These are phyloP conservation scores for Orchesella cincta DNA, from an alignment of 1,140 invertebrate species.

Conservation along the genomic window DNA sequence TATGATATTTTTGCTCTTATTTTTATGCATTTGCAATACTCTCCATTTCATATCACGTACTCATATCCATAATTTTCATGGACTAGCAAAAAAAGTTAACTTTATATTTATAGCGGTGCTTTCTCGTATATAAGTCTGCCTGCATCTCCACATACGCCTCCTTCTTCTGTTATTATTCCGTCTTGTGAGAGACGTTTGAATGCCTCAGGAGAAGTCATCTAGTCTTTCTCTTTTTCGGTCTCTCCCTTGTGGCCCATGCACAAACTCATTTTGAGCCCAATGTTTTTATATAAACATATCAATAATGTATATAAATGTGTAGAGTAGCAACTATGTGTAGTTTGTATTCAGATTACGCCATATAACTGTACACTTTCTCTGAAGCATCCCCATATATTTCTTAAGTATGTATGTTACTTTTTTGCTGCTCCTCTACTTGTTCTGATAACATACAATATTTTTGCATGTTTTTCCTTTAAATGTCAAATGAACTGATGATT, in stretches of 20 bases:
- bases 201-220: not conserved
- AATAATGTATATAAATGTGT: too few relatives aligned
- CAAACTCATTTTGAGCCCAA: slow-evolving; percentile 3
- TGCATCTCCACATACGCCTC: too few relatives aligned
- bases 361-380: not conserved
- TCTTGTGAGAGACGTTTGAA: too few relatives aligned
- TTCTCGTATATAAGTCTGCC: too few relatives aligned
- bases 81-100: too few relatives aligned
- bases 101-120: too few relatives aligned
- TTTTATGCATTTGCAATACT: not conserved
- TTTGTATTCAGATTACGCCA: too few relatives aligned
- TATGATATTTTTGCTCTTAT: not conserved
- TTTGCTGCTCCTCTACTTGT: not conserved
- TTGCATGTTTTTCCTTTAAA: slow-evolving; percentile 25
- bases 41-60: slow-evolving; percentile 4
- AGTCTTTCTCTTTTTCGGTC: not conserved
- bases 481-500: slow-evolving; percentile 28
- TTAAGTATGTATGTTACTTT: not conserved
- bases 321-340: too few relatives aligned
- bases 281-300: too few relatives aligned
- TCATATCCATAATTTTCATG: not conserved
- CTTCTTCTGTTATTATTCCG: too few relatives aligned
- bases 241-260: not conserved
- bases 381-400: not conserved
- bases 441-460: slow-evolving; percentile 8